Evolutionary conservation across 2,797 vertebrate genomes (phyloP), one percentile per base, ranked within the genome.

Genomic region (Sebastes oblongus): DNA sequence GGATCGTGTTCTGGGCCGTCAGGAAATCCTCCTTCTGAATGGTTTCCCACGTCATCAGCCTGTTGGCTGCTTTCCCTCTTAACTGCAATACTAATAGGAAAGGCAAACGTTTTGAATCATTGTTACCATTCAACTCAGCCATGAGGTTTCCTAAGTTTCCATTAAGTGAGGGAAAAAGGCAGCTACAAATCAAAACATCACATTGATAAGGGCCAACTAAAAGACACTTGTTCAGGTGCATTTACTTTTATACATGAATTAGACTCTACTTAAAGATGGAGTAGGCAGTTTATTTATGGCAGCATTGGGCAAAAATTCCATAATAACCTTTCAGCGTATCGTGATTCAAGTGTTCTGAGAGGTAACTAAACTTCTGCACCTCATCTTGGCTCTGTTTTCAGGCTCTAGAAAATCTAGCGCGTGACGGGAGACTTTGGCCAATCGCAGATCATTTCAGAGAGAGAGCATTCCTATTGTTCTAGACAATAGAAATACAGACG

Each of bases 21-120:
- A 98, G 85, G 85, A 97, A 97, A 75, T 96, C 97, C 85, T 98
- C 97, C 82, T 97, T 98, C 85, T 97, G 97, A 74, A 98, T 96
- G 0, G 94, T 95, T 84, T 98, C 97, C 97, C 97, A 98, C 0
- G 96, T 98, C 87, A 95, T 93, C 54, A 98, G 87, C 66, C 67
- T 91, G 85, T 95, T 94, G 30, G 96, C 95, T 0, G 74, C 90
- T 73, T 94, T 94, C 3, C 91, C 91, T 1, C 30, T 82, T 34
- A 98, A 82, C 54, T 90, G 42, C 83, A 96, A 66, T 11, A 94
- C 97, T 98, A 77, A 24, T 1, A 7, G 27, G 78, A 52, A 3
- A 74, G 6, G 3, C 6, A 13, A 1, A 8, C 1, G 4, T 42
- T n/a, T 54, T n/a, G 12, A 16, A 54, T 27, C 7, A 52, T 54